Percentiles rank a stretch among this genome's conserved stretches.
Conservation (phyloP, 1,140 invertebrate species). For the Euglossa dilemma region DNA sequence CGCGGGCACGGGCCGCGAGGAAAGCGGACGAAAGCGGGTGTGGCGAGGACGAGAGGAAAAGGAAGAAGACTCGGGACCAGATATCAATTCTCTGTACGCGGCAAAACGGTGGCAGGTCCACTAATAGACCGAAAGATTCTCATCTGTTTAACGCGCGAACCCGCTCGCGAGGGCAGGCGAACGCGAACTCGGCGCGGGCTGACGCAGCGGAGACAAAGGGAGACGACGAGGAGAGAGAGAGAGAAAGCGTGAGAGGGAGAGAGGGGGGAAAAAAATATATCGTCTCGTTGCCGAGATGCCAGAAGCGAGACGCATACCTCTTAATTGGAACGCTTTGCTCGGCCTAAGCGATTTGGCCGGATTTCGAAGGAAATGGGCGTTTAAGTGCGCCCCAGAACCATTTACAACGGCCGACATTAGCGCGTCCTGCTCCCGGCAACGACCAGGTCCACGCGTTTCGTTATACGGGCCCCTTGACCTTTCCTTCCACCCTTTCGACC, state of each 20-base stretch:
- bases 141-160: slow-evolving; percentile 67
- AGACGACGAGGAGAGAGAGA: slow-evolving; percentile 35
- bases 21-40: slow-evolving; percentile 5
- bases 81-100: slow-evolving; percentile 76
- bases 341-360: slow-evolving; percentile 78
- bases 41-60: neutral
- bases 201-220: slow-evolving; percentile 37
- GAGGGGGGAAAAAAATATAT: slow-evolving; percentile 59
- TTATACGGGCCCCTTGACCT: neutral
- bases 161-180: neutral
- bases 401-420: slow-evolving; percentile 75
- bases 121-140: slow-evolving; percentile 80
- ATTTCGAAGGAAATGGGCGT: slow-evolving; percentile 82
- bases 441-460: neutral
- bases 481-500: neutral
- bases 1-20: neutral
- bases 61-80: slow-evolving; percentile 48
- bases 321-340: slow-evolving; percentile 82
- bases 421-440: neutral
- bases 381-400: slow-evolving; percentile 76
- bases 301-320: slow-evolving; percentile 81
- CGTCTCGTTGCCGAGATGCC: slow-evolving; percentile 75
- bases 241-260: slow-evolving; percentile 42
- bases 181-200: neutral
- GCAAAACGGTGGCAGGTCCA: slow-evolving; percentile 74